These are phyloP conservation scores for Astreopora myriophthalma DNA, from an alignment of 64 coral and sea anemone species.

Conservation along the genomic window DNA sequence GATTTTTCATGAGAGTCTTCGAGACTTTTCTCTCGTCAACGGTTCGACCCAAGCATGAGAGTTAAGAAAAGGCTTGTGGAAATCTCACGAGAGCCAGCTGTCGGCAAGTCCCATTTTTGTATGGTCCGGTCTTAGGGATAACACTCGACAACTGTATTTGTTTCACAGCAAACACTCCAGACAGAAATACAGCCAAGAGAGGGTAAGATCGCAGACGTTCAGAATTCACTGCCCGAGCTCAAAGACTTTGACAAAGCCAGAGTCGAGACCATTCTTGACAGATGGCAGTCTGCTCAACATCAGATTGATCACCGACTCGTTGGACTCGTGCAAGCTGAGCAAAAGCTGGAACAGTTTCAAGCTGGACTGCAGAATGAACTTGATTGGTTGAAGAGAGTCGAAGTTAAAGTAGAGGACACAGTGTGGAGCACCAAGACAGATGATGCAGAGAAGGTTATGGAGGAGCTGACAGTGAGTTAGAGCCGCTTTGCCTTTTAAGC, in stretches of 20 bases:
- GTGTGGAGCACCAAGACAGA: slow-evolving; percentile 21
- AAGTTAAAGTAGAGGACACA: slow-evolving; percentile 54
- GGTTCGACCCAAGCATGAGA: no score
- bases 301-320: slow-evolving; percentile 70
- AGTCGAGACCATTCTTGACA: slow-evolving; percentile 62
- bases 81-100: no score
- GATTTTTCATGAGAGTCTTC: no score
- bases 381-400: slow-evolving; percentile 74
- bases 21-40: no score
- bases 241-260: slow-evolving; percentile 61
- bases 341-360: slow-evolving; percentile 81
- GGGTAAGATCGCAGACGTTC: slow-evolving; percentile 51
- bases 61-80: no score
- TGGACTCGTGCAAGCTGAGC: slow-evolving; percentile 54
- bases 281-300: slow-evolving; percentile 70
- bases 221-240: slow-evolving; percentile 55
- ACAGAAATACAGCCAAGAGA: slow-evolving; percentile 75
- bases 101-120: no score
- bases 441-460: slow-evolving; percentile 77
- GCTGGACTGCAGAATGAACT: slow-evolving; percentile 65
- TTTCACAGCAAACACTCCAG: slow-evolving; percentile 45
- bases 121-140: no score
- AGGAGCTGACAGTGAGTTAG: slow-evolving; percentile 82
- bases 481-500: neutral
- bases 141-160: neutral